Base-by-base conservation (phyloP, 2,888 invertebrate species). In the Pelosia muscerda region DNA sequence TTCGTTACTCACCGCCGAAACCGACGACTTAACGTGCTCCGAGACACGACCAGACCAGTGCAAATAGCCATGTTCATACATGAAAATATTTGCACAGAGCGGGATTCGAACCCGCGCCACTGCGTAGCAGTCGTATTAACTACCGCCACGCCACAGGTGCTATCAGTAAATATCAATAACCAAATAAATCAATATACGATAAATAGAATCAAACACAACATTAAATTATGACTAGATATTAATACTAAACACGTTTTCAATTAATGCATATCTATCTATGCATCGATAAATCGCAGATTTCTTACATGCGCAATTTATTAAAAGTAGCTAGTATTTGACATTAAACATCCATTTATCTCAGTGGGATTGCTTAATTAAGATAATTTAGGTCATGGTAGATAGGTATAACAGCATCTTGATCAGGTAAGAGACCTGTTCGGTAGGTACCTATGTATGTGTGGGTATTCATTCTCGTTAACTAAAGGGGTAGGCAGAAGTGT, bases 281-380 rank as follows among this genome's bases (percentile, higher is more conserved):
- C 49, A 49, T n/a, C 49, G n/a, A 49, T 49, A 49, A 49, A 49
- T 49, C n/a, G n/a, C 49, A n/a, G 49, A 49, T n/a, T 49, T 49
- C 49, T 49, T 49, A n/a, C 49, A 4, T n/a, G 19, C 49, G 49
- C n/a, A n/a, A n/a, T 49, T 42, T 49, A 2, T n/a, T 49, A 49
- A 42, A 49, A n/a, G n/a, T 49, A n/a, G 15, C 15, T 38, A 3
- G 38, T 38, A 19, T 19, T 49, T n/a, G n/a, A 42, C 42, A 42
- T 42, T 6, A 49, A 49, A n/a, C 49, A 49, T n/a, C 19, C n/a
- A 49, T 49, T 49, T n/a, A 49, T 49, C 49, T 49, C 49, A 49
- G 49, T 49, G 2, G 19, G 49, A n/a, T 49, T 49, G 49, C 49
- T 49, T 49, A 49, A 49, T 49, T 49, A 49, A 49, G 49, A 49